Base-by-base conservation (phyloP, 2,888 invertebrate genomes). In the Calameuta idolon region DNA sequence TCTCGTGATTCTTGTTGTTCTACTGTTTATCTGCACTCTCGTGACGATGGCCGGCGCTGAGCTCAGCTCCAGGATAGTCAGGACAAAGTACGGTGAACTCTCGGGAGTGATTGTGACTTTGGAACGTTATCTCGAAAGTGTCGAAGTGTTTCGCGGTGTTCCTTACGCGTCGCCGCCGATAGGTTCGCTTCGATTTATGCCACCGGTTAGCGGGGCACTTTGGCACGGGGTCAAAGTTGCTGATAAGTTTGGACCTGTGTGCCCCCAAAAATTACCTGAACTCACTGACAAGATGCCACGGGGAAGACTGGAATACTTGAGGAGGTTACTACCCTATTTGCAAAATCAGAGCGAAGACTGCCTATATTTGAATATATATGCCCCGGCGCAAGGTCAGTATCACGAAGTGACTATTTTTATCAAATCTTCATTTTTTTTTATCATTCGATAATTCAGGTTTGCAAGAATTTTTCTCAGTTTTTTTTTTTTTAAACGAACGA, bases 301-400 rank as follows among this genome's bases (percentile, higher is more conserved):
- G 87, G 98, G 98, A 34, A 93, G 98, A 82, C 93, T 97, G 88
- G 97, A 98, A 90, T 97, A 98, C 91, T 93, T 99, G 87, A 96
- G 95, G 92, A 94, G 98, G 87, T 94, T 99, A 92, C 92, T 97
- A 87, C 97, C 98, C 71, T 96, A 96, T 91, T 94, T 99, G 85
- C 95, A 95, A 85, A 96, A 98, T 91, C 98, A 99, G 93, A 97
- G 96, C 85, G 99, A 99, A 93, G 98, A 99, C 93, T 99, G 99
- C 90, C 94, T 99, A 82, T 98, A 98, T 92, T 94, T 99, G 90
- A 99, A 99, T 92, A 96, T 99, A 89, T 99, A 98, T 93, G 97
- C 98, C 35, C 99, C 99, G 77, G 96, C 96, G 87, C 96, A 97
- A 96, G 98, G 98, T 98, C 93, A 94, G 95, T 93, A 55, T 55